Evolutionary conservation across 1,140 invertebrate species (phyloP), one percentile per base, ranked within the genome.

Genomic region (Oedothorax gibbosus): DNA sequence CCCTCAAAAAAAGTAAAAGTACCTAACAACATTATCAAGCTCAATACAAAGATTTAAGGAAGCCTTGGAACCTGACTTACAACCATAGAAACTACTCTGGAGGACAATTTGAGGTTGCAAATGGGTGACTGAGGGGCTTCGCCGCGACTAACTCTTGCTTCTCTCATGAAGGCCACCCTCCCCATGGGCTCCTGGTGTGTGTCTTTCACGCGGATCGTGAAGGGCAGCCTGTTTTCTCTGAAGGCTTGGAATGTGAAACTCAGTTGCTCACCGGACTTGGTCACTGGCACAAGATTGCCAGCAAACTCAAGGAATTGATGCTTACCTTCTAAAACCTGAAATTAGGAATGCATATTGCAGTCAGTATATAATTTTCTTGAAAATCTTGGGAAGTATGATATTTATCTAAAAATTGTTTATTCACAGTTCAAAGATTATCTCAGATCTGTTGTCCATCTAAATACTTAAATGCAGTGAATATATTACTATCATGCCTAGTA

Each of bases 231-330:
- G 91, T 99, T 99, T 90, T 99, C 98, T 87, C 96, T 93, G 92
- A 99, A 99, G 35, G 98, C 97, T 90, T 95, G 94, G 91, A 99
- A 99, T 53, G 95, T 96, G 87, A 99, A 93, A 88, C 95, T 94
- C n/a, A 99, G 92, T 89, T 99, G 98, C 89, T 99, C 97, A 2
- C 98, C 98, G 54, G 97, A 98, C 89, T 99, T 99, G 7, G 98
- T 99, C 6, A 99, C 95, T 18, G 98, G 98, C 54, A 98, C 94
- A 87, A 99, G 91, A 90, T 99, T 99, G 14, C 98, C 98, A 87
- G 96, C 97, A 92, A 99, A 99, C 91, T 99, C 98, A 15, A 99
- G 93, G 90, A 95, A 99, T 87, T 99, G 95, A 62, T 95, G 93
- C 91, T 98, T 97, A 18, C 96, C 96, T 91, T 99, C 97, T 12